A percentile compares a stretch with the other conserved stretches of the same genome.
phyloP scores from a whole-genome alignment of 2,113 vertebrate species.

The Myiozetetes cayanensis region DNA sequence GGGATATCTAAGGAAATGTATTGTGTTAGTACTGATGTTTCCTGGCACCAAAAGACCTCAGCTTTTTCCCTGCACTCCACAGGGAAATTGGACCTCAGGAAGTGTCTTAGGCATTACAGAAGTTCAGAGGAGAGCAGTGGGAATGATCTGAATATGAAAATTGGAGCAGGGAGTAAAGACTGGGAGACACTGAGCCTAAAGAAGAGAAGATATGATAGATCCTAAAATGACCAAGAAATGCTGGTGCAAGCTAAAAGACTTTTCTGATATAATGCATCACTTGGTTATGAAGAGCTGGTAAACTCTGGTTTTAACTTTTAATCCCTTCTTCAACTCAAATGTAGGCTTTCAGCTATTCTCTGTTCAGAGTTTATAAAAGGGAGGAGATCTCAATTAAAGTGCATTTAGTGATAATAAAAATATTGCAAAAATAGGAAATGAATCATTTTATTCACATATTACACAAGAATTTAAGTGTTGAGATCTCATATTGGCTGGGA shows the following conservation, averaged over 20 bases:
- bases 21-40: background rate
- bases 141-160: background rate
- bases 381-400: background rate
- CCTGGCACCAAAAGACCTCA: background rate
- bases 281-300: background rate
- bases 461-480: background rate
- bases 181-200: background rate
- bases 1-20: background rate
- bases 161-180: background rate
- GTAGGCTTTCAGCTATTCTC: background rate
- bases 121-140: background rate
- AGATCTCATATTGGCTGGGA: background rate
- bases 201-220: background rate
- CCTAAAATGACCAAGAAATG: background rate
- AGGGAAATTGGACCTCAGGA: background rate
- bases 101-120: background rate
- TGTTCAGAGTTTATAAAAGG: background rate
- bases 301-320: background rate
- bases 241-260: background rate
- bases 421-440: background rate
- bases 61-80: background rate
- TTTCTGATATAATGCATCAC: background rate
- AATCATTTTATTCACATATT: background rate
- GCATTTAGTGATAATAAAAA: background rate
- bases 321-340: background rate